Evolutionary conservation across 2,888 invertebrate species (phyloP).

Genomic region (Drosophila monieri): DNA sequence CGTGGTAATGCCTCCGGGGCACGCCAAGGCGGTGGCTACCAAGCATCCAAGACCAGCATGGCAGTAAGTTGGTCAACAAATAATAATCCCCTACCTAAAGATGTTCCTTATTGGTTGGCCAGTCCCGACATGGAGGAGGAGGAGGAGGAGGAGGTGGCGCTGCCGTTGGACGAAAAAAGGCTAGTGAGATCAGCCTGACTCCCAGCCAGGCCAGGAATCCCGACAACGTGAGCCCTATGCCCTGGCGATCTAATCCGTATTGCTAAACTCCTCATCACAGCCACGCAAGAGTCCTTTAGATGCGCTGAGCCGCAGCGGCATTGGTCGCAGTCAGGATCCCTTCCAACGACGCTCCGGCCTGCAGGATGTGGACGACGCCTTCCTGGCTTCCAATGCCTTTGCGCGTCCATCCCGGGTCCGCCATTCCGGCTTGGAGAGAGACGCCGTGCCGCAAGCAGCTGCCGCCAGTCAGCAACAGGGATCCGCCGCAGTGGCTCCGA

Average conservation of each 20-base stretch:
- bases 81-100: not conserved
- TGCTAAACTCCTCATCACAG: conserved; percentile 34
- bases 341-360: conserved; percentile 79
- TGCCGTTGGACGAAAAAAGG: conserved; percentile 57
- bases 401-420: conserved; percentile 65
- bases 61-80: conserved; percentile 55
- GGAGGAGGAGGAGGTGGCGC: conserved; percentile 5
- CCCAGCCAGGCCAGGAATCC: conserved; percentile 74
- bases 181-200: conserved; percentile 79
- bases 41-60: conserved; percentile 60
- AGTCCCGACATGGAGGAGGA: not conserved
- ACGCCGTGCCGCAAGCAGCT: conserved; percentile 15
- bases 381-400: conserved; percentile 72
- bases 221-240: conserved; percentile 65
- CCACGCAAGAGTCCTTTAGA: conserved; percentile 80
- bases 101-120: conserved; percentile 20
- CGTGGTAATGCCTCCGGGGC: conserved; percentile 53
- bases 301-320: conserved; percentile 73
- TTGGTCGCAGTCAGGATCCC: conserved; percentile 55
- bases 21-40: conserved; percentile 51
- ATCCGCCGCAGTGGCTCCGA: conserved; percentile 19
- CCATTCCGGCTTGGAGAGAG: conserved; percentile 51
- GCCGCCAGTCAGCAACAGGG: not conserved
- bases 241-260: too few relatives aligned
- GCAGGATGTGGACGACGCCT: conserved; percentile 80